Conservation (phyloP, 2,797 vertebrate genomes). For the Emydoidea blandingii region DNA sequence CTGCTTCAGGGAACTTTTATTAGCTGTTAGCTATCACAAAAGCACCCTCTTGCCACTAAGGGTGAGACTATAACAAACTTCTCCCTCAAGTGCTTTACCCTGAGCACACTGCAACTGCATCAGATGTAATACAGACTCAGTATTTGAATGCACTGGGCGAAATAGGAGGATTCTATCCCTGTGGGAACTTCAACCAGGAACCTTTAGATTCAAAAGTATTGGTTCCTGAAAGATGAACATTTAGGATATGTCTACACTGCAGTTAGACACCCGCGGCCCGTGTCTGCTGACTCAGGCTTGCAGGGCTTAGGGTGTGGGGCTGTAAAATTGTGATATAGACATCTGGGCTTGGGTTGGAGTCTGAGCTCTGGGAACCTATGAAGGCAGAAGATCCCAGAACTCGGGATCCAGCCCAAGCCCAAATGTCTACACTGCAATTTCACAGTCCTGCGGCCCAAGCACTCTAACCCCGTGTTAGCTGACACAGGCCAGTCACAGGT, state of each 20-base stretch:
- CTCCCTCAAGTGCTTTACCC: not conserved
- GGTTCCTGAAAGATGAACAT: not conserved
- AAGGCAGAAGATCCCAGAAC: not conserved
- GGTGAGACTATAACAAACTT: not conserved
- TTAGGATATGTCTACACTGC: not conserved
- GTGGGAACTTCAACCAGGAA: not conserved
- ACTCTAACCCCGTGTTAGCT: not conserved
- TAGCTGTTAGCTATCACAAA: not conserved
- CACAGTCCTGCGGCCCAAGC: not conserved
- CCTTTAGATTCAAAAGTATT: not conserved
- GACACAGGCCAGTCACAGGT: not conserved
- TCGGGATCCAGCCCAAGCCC: not conserved
- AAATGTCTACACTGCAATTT: not conserved
- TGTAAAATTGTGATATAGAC: not conserved
- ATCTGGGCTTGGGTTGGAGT: not conserved
- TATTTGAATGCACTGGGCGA: accelerated
- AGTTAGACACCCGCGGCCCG: not conserved
- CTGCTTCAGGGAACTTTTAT: not conserved
- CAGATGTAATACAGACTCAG: accelerated
- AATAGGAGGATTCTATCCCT: not conserved
- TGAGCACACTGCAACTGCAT: not conserved
- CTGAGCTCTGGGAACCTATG: not conserved
- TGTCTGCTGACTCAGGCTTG: not conserved
- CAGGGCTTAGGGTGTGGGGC: not conserved
- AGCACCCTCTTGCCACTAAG: not conserved